Conservation (phyloP, 2,113 vertebrate species). For the Cyprinodon variegatus region DNA sequence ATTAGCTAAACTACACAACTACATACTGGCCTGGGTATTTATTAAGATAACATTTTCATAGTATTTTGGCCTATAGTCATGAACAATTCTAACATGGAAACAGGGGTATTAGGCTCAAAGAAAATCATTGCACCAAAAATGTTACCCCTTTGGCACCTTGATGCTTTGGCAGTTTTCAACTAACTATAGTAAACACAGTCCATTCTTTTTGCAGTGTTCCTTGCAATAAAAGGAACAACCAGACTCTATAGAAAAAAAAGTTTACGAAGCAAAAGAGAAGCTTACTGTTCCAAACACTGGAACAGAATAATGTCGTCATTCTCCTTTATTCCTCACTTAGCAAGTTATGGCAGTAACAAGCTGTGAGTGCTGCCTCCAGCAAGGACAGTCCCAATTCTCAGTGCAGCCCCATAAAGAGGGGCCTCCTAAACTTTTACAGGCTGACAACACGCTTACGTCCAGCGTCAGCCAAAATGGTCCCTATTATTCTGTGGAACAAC, state of each 20-base stretch:
- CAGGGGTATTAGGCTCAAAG: conserved; percentile 56
- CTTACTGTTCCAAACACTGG: conserved; percentile 4
- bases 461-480: conserved; percentile 30
- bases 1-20: conserved; percentile 46
- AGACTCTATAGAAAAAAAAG: too few species aligned
- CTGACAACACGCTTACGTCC: conserved; percentile 65
- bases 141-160: conserved; percentile 25
- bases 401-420: conserved; percentile 56
- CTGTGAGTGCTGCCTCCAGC: conserved; percentile 40
- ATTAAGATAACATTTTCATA: conserved; percentile 44
- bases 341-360: conserved; percentile 44
- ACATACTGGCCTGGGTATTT: conserved; percentile 56
- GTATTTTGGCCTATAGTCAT: not conserved
- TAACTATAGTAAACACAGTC: conserved; percentile 34
- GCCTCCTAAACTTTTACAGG: conserved; percentile 70
- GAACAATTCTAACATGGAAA: conserved; percentile 47
- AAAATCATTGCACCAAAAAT: conserved; percentile 39
- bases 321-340: conserved; percentile 32
- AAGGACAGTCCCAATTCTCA: conserved; percentile 41
- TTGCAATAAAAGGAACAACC: too few species aligned
- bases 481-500: conserved; percentile 17
- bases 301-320: conserved; percentile 16
- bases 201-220: not conserved
- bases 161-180: conserved; percentile 34
- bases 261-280: not conserved